Conservation (phyloP, 2,113 vertebrate genomes). For the Rhineura floridana region DNA sequence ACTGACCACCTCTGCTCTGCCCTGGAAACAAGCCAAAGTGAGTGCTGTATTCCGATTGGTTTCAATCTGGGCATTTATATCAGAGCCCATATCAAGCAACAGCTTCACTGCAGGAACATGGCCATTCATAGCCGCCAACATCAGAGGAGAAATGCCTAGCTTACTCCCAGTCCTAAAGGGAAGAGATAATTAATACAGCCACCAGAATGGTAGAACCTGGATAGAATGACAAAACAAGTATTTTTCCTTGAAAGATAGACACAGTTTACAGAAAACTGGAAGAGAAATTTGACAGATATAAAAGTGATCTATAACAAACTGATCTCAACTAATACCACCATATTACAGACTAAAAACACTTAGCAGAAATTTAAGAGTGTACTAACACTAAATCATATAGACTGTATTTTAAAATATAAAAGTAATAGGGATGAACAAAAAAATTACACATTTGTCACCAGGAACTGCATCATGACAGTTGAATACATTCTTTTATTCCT, state of each 20-base stretch:
- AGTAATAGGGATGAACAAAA: background rate
- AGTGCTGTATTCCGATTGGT: slow-evolving; percentile 98
- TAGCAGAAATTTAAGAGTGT: background rate
- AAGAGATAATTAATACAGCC: slow-evolving; percentile 42
- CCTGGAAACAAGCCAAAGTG: slow-evolving; percentile 97
- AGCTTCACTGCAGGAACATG: slow-evolving; percentile 97
- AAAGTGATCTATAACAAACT: background rate
- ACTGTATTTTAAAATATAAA: background rate
- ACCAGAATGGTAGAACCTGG: background rate
- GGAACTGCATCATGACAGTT: background rate
- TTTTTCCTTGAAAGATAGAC: background rate
- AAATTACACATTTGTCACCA: background rate
- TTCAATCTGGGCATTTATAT: slow-evolving; percentile 98
- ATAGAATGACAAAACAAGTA: background rate
- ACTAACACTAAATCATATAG: background rate
- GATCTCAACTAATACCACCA: too few relatives aligned
- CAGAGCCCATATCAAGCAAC: slow-evolving; percentile 97
- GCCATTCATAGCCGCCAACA: slow-evolving; percentile 98
- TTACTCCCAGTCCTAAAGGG: slow-evolving; percentile 94
- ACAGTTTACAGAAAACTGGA: background rate
- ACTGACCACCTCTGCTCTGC: slow-evolving; percentile 96
- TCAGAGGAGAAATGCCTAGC: slow-evolving; percentile 96
- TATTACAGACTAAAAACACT: background rate
- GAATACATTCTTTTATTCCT: too few relatives aligned
- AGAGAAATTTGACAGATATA: background rate